Evolutionary conservation across 2,797 vertebrate species (phyloP).

Genomic region (Molossus alvarezi): DNA sequence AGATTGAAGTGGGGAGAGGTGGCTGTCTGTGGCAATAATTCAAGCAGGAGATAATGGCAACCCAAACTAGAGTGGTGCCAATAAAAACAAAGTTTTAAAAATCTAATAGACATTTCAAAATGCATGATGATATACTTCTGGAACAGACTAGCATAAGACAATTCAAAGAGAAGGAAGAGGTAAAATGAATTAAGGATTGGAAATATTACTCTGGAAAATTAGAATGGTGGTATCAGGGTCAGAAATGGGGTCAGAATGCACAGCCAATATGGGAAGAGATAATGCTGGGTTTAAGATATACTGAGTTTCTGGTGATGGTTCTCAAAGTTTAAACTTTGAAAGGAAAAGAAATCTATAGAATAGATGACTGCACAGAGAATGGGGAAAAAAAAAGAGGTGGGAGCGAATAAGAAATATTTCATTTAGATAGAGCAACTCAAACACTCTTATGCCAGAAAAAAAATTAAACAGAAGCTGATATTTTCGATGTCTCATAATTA

Average conservation of each 20-base stretch:
- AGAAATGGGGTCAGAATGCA: constrained; percentile 66
- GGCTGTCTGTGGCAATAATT: constrained; percentile 61
- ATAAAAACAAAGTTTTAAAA: constrained; percentile 72
- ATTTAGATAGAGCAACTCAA: constrained; percentile 46
- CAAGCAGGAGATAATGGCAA: constrained; percentile 70
- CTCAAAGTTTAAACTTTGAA: constrained; percentile 69
- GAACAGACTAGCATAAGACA: constrained; percentile 33
- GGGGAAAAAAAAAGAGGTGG: not conserved
- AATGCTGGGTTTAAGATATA: constrained; percentile 58
- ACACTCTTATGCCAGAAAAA: constrained; percentile 49
- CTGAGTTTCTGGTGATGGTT: not conserved
- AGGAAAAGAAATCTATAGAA: constrained; percentile 53
- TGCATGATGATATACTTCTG: constrained; percentile 65
- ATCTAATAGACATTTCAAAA: constrained; percentile 68
- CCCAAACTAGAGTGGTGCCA: constrained; percentile 57
- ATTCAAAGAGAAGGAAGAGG: constrained; percentile 70
- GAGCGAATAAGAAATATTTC: constrained; percentile 68
- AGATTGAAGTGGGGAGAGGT: constrained; percentile 26
- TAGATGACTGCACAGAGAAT: constrained; percentile 40
- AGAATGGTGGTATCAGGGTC: constrained; percentile 1
- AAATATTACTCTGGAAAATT: constrained; percentile 26
- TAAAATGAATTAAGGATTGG: constrained; percentile 70
- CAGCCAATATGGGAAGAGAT: not conserved
- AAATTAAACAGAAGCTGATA: constrained; percentile 62
- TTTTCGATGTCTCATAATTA: constrained; percentile 57